Evolutionary conservation across 2,113 vertebrate genomes (phyloP), one percentile per base, ranked within the genome.

Genomic region (Amphiprion percula): DNA sequence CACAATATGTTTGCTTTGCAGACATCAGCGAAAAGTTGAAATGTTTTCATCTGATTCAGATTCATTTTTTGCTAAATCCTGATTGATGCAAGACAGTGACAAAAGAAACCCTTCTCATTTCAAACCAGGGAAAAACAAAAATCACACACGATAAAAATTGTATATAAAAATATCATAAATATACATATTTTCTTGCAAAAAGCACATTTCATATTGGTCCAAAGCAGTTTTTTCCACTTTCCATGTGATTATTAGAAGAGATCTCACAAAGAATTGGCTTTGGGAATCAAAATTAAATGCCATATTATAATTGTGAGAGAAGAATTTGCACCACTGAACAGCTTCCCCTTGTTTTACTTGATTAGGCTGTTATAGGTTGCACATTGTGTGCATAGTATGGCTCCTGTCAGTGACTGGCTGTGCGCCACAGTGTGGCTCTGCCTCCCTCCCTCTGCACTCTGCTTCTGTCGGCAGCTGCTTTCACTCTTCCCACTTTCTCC

Each of bases 401-500:
- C 30, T 74, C 58, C 68, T 60, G 12, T 69, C 65, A n/a, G 55
- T 77, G 73, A 53, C 28, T 87, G 78, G 56, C 72, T 73, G 55
- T 33, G 30, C 10, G 46, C 17, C 28, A 71, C 50, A 28, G 65
- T 9, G 61, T 54, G 26, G 56, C 85, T 80, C 87, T 68, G 53
- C 50, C 86, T 80, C 75, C 60, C 86, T 37, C 73, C 17, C 67
- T 63, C 77, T 63, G 26, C 50, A 63, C 74, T 56, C 69, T 76
- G 49, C 4, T n/a, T 44, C 71, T 33, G 67, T 67, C 53, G 15
- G 70, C 50, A 68, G 77, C 83, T 80, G 62, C 77, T 68, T 60
- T 82, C 83, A 62, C 77, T 89, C 72, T 61, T 14, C n/a, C 10
- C 87, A 84, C 86, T 87, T 83, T 86, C 82, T 76, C 83, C 60